Evolutionary conservation across 2,888 invertebrate genomes (phyloP).

Genomic region (Xestia xanthographa): DNA sequence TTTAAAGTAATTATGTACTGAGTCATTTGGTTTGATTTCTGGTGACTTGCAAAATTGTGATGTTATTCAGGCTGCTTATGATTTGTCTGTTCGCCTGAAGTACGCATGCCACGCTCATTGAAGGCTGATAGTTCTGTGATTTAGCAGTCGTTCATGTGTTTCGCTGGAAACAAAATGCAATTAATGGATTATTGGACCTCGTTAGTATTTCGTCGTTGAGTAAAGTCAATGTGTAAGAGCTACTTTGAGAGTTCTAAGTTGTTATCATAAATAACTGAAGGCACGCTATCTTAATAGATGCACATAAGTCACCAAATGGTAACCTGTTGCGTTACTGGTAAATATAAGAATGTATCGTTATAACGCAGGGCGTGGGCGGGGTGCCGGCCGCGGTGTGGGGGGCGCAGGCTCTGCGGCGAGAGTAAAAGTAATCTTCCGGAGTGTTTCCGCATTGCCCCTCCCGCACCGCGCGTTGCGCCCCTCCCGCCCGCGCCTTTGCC

Average conservation of each 20-base stretch:
- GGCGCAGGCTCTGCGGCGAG: constrained; percentile 74
- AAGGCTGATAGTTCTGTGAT: neutral
- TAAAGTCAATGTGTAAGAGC: neutral
- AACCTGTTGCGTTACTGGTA: constrained; percentile 55
- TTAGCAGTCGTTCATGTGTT: neutral
- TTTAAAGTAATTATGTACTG: neutral
- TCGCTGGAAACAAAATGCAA: constrained; percentile 1
- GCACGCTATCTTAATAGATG: constrained; percentile 28
- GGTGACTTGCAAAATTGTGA: neutral
- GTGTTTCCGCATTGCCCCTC: constrained; percentile 78
- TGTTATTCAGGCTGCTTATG: constrained; percentile 1
- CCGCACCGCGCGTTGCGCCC: constrained; percentile 41
- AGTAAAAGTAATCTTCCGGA: constrained; percentile 87
- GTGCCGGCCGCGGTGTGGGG: constrained; percentile 38
- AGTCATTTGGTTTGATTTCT: neutral
- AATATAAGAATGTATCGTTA: constrained; percentile 39
- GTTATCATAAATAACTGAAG: constrained; percentile 26
- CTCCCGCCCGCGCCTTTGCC: constrained; percentile 62
- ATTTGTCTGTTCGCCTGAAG: neutral
- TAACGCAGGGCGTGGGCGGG: neutral
- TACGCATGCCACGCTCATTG: neutral
- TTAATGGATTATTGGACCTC: constrained; percentile 12
- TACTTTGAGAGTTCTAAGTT: neutral
- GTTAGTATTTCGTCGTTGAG: constrained; percentile 1
- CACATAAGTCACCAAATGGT: constrained; percentile 38